Base-by-base conservation (phyloP, 2,797 vertebrate genomes). In the Chrysocyon brachyurus region DNA sequence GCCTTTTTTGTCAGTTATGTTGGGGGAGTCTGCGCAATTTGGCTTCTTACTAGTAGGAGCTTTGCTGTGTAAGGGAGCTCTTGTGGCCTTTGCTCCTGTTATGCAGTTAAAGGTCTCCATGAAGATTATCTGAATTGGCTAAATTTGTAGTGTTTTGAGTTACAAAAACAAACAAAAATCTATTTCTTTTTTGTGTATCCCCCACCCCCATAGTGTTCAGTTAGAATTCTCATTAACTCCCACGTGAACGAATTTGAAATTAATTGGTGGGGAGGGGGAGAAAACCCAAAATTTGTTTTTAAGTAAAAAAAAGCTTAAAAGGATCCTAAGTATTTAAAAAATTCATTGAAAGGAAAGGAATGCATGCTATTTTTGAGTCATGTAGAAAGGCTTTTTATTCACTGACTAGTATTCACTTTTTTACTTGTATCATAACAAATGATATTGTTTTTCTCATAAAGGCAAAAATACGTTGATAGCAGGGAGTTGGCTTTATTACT, bases 381-480 rank as follows among this genome's bases (percentile, higher is more conserved):
- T 63, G 89, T 87, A 82, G 73, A 96, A 94, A 89, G 92, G 52
- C 31, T 90, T 97, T 95, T 97, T 89, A 93, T 87, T 97, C 79
- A 96, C 46, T 96, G 73, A 79, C 56, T 81, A 68, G 15, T 88
- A 61, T 66, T 94, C 84, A 90, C 7, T 87, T 46, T 90, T 95
- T 94, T 92, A 94, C 21, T 78, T n/a, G 12, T 17, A 64, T 90
- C 22, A 79, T 82, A 95, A 66, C 70, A 82, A 24, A 36, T 59
- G 36, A 85, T 82, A 22, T 83, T 95, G n/a, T 82, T 95, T 87
- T 90, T 89, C 24, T 82, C 40, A 90, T 31, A 79, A 40, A 95
- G 79, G 72, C 52, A 96, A 95, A 96, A 98, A 57, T 28, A 82
- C 52, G 17, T 83, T 92, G 89, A 91, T 16, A 92, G 49, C 57